Conservation (phyloP, 1,140 invertebrate genomes). For the Apis dorsata region DNA sequence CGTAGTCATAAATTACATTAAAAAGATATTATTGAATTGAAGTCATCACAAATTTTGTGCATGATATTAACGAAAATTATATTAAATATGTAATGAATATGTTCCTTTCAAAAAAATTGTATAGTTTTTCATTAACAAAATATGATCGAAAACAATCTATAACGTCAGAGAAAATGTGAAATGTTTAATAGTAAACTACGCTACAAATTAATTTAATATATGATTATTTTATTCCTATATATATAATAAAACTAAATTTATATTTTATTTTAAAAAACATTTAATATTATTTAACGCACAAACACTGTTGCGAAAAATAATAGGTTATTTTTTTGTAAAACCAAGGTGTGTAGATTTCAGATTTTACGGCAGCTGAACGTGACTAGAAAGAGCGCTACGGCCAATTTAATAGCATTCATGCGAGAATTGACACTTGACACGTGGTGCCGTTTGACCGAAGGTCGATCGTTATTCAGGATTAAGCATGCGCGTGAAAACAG, state of each 20-base stretch:
- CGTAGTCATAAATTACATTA: not conserved
- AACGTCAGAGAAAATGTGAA: not conserved
- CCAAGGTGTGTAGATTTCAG: not conserved
- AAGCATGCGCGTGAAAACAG: constrained; percentile 35
- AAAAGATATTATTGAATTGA: not conserved
- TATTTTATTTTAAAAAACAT: not conserved
- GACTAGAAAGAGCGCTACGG: constrained; percentile 14
- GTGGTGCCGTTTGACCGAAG: constrained; percentile 30
- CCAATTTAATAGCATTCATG: constrained; percentile 21
- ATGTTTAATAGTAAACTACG: not conserved
- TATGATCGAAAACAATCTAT: no score
- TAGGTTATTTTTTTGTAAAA: not conserved
- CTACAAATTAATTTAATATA: not conserved
- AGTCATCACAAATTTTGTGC: not conserved
- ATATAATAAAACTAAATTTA: not conserved
- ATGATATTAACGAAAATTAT: not conserved
- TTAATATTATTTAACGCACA: not conserved
- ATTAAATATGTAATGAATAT: not conserved
- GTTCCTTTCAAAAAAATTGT: not conserved
- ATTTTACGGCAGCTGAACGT: constrained; percentile 17
- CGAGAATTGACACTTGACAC: constrained; percentile 9
- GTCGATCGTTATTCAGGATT: constrained; percentile 65
- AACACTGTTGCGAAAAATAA: not conserved
- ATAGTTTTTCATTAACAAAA: not conserved
- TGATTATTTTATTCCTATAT: not conserved